Percentiles rank a stretch among this genome's conserved stretches.
phyloP scores from a whole-genome alignment of 2,113 vertebrate genomes.

The Anhinga rufa region DNA sequence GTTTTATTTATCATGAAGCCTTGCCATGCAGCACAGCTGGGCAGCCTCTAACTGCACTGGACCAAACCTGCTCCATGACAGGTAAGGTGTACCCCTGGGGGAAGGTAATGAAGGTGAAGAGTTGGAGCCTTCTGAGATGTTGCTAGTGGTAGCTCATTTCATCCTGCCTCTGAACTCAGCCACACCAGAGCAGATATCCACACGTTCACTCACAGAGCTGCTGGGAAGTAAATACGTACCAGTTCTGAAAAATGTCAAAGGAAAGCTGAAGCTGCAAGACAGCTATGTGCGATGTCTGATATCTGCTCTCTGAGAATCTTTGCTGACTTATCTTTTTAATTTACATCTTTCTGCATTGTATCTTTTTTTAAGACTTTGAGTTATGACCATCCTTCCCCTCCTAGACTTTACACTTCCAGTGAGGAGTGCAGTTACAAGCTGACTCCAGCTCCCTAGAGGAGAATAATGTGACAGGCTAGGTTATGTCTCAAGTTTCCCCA shows the following conservation, averaged over 20 bases:
- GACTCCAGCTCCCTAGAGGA: not conserved
- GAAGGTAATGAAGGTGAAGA: not conserved
- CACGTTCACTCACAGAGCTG: not conserved
- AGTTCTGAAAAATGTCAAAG: not conserved
- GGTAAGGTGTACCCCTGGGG: not conserved
- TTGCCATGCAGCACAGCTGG: accelerated
- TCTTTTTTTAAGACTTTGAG: not conserved
- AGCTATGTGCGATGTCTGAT: not conserved
- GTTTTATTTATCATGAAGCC: not conserved
- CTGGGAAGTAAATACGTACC: not conserved
- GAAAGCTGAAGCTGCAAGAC: not conserved
- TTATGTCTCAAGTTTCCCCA: not conserved
- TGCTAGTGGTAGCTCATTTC: not conserved
- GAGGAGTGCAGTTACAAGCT: not conserved
- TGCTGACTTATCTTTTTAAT: not conserved
- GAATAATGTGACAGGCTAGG: not conserved
- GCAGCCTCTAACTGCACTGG: accelerated
- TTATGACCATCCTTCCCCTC: not conserved
- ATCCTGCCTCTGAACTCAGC: not conserved
- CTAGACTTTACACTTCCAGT: not conserved
- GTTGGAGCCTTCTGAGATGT: not conserved
- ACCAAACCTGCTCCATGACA: not conserved
- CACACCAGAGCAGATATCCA: not conserved
- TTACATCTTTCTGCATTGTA: not conserved
- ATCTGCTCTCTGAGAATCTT: not conserved